A percentile compares a stretch with the other conserved stretches of the same genome.
Conservation (phyloP, 2,113 vertebrate genomes). For the Heliornis fulica region DNA sequence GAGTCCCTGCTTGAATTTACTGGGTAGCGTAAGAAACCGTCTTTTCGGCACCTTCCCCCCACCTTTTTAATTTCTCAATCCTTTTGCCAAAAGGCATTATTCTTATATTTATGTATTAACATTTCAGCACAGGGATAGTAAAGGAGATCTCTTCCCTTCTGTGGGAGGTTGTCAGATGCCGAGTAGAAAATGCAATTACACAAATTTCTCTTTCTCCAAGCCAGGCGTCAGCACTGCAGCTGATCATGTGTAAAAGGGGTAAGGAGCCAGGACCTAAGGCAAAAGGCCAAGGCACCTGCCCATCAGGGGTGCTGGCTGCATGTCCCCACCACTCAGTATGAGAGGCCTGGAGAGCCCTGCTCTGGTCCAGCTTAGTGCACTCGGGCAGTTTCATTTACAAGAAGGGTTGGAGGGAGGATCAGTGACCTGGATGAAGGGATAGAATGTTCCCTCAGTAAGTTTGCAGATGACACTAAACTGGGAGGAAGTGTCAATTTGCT, state of each 20-base stretch:
- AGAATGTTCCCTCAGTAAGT: too few species aligned
- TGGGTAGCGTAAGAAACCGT: rapidly evolving
- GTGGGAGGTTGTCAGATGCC: background rate
- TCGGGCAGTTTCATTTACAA: background rate
- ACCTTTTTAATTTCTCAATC: background rate
- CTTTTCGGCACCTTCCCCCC: rapidly evolving
- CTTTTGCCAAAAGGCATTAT: background rate
- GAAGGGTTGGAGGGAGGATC: too few species aligned
- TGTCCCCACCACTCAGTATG: rapidly evolving
- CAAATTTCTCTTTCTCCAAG: background rate
- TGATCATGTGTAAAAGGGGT: background rate
- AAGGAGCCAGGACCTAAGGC: background rate
- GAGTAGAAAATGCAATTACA: rapidly evolving
- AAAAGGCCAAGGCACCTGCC: background rate
- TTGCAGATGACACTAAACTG: too few species aligned
- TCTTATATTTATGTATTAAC: background rate
- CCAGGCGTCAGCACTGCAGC: background rate
- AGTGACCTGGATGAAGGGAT: too few species aligned
- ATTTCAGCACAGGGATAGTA: background rate
- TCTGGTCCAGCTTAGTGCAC: background rate
- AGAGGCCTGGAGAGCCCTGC: background rate
- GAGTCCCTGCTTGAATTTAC: background rate
- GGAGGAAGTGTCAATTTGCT: too few species aligned
- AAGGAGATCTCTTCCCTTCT: background rate
- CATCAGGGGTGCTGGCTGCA: rapidly evolving